A percentile compares a stretch with the other conserved stretches of the same genome.
These are phyloP conservation scores for Euplagia quadripunctaria DNA, from an alignment of 2,888 invertebrate genomes.

Conservation along the genomic window DNA sequence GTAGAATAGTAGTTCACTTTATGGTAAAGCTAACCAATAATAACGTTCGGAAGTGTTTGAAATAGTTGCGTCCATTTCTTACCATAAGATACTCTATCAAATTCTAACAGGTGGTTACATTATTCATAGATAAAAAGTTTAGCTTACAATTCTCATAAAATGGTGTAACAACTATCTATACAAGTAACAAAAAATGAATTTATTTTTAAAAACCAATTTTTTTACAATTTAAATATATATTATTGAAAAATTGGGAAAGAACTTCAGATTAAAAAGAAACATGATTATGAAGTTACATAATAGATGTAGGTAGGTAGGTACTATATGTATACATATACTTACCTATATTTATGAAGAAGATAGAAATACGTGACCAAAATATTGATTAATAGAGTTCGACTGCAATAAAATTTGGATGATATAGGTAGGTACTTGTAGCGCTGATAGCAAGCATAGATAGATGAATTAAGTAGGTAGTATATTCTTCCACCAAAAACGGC, in stretches of 20 bases:
- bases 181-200: constrained; percentile 20
- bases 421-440: constrained; percentile 5
- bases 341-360: neutral
- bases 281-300: neutral
- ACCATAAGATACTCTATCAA: constrained; percentile 7
- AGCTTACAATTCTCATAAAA: constrained; percentile 18
- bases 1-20: neutral
- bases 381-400: neutral
- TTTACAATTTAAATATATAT: neutral
- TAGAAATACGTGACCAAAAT: neutral
- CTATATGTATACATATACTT: neutral
- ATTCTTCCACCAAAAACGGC: constrained; percentile 27
- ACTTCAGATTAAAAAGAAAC: neutral
- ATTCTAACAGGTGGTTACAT: constrained; percentile 8
- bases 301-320: neutral
- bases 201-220: neutral
- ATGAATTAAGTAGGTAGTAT: constrained; percentile 1
- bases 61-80: constrained; percentile 3
- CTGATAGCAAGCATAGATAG: constrained; percentile 2
- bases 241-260: neutral
- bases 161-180: constrained; percentile 26
- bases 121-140: constrained; percentile 13
- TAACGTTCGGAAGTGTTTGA: neutral
- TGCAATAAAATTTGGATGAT: constrained; percentile 3
- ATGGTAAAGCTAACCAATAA: neutral